Base-by-base conservation (phyloP, 2,113 vertebrate species). In the Cochlearius cochlearius region DNA sequence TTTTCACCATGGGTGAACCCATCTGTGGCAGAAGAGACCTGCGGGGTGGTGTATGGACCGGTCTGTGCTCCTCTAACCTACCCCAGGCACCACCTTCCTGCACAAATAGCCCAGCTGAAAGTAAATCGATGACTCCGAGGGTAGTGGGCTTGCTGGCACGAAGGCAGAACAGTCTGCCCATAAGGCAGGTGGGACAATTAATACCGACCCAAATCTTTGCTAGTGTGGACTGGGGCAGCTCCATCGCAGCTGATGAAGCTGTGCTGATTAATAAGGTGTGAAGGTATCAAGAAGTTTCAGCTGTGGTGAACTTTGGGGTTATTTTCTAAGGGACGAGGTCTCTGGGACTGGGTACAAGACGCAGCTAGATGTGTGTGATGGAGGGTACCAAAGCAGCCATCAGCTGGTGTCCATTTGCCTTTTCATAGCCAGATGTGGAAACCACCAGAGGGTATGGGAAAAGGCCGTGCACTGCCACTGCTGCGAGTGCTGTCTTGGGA, bases 11-110 rank as follows among this genome's bases (percentile, higher is more conserved):
- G 38, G n/a, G 15, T 5, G 2, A 73, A 55, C 22, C 16, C 25
- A 22, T 3, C 50, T 23, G 15, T 27, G 7, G 17, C 10, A 36
- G 15, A 76, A 55, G 19, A 82, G 26, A 59, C 4, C 55, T 13
- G 4, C 38, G 30, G 9, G n/a, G 9, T 9, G 3, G 16, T 16
- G 12, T 1, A 58, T 1, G 3, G 30, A 36, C 19, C n/a, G 20
- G 5, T 1, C 13, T 18, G 3, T 59, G 12, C 50, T 6, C 5
- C 45, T 63, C 74, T 55, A 43, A 26, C 39, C 23, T 26, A 15
- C 3, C 27, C 32, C 59, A 60, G 32, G 12, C 10, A 77, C 26
- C 27, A 15, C n/a, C 38, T 32, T 72, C 38, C 52, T 41, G 5
- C 52, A 59, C 6, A 36, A 66, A 59, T 5, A 72, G 17, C 50